Percentiles rank a stretch among this genome's conserved stretches.
phyloP scores from a whole-genome alignment of 2,888 invertebrate species.

The Leptopilina drosophilae region DNA sequence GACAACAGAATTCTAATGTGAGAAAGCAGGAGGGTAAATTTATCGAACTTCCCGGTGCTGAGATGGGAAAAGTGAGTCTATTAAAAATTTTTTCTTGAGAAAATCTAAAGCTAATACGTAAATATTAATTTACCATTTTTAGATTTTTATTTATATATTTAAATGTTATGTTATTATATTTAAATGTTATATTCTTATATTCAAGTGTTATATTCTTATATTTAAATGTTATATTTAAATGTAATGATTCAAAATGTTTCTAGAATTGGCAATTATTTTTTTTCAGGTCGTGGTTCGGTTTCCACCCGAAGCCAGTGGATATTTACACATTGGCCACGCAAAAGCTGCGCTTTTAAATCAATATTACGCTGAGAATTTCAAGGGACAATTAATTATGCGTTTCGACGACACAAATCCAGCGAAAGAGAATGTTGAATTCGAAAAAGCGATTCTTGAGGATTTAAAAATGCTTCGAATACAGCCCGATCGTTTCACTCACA shows the following conservation, averaged over 20 bases:
- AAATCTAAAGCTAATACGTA: too few relatives aligned
- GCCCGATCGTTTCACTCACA: conserved; percentile 95
- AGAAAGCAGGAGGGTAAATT: conserved; percentile 96
- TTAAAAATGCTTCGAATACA: conserved; percentile 93
- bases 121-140: too few relatives aligned
- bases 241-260: too few relatives aligned
- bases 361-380: conserved; percentile 94
- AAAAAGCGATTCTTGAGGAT: conserved; percentile 97
- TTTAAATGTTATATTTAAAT: too few relatives aligned
- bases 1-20: conserved; percentile 31
- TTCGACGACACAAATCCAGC: conserved; percentile 99
- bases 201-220: too few relatives aligned
- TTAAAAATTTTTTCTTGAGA: too few relatives aligned
- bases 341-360: conserved; percentile 99
- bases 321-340: conserved; percentile 98
- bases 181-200: too few relatives aligned
- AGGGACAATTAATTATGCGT: conserved; percentile 97
- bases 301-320: conserved; percentile 99
- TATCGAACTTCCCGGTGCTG: conserved; percentile 96
- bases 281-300: conserved; percentile 91
- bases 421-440: conserved; percentile 98
- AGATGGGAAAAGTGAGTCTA: conserved; percentile 90
- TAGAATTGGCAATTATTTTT: conserved; percentile 11
- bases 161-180: too few relatives aligned
- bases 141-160: too few relatives aligned